These are phyloP conservation scores for Himalopsyche phryganea DNA, from an alignment of 1,140 invertebrate species.

Conservation along the genomic window DNA sequence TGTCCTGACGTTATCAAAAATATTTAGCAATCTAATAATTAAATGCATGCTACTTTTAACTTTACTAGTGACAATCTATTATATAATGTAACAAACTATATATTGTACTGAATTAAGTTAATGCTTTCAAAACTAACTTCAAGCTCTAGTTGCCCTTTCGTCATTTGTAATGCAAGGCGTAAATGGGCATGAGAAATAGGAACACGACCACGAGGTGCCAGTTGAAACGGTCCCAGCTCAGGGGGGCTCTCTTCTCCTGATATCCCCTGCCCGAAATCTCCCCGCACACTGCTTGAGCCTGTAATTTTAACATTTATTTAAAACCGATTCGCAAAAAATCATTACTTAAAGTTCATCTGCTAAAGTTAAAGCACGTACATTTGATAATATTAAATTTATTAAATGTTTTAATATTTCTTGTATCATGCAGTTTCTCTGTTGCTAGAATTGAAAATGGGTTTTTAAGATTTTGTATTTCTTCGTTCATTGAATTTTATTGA, in stretches of 20 bases:
- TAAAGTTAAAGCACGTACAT: background rate
- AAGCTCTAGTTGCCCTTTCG: constrained; percentile 87
- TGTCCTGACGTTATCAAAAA: no score
- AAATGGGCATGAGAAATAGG: constrained; percentile 72
- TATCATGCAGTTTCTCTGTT: no score
- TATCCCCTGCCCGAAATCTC: constrained; percentile 36
- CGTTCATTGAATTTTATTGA: no score
- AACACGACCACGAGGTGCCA: constrained; percentile 69
- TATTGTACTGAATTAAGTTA: no score
- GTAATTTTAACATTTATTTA: background rate
- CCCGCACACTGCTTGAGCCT: constrained; percentile 27
- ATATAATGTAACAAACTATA: no score
- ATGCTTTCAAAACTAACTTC: constrained; percentile 67
- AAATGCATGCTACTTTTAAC: no score
- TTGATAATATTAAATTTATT: background rate
- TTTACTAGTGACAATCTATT: no score
- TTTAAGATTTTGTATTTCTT: no score
- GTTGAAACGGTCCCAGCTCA: constrained; percentile 72
- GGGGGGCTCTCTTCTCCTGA: constrained; percentile 42
- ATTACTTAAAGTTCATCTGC: background rate
- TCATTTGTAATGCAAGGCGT: constrained; percentile 82
- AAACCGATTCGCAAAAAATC: no score
- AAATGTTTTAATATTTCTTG: background rate
- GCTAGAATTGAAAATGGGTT: no score
- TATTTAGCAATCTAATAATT: no score